phyloP scores from a whole-genome alignment of 1,140 invertebrate genomes.

The Lordiphosa mommai region DNA sequence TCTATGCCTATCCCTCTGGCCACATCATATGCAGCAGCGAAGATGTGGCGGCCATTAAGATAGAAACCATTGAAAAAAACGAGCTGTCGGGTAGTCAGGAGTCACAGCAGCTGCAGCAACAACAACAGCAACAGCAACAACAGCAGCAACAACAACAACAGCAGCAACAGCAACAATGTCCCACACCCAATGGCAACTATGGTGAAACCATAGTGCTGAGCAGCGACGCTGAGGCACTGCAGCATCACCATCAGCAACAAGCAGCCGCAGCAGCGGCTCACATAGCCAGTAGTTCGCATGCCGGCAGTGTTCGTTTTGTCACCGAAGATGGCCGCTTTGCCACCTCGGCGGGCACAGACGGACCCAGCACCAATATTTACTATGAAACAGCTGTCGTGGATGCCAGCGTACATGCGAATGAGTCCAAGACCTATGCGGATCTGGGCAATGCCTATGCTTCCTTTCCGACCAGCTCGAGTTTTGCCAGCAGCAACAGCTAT shows the following conservation, averaged over 20 bases:
- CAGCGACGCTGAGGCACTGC: conserved; percentile 44
- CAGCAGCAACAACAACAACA: conserved; percentile 48
- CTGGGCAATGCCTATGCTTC: conserved; percentile 59
- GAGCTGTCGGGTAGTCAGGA: conserved; percentile 22
- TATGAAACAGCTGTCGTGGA: conserved; percentile 56
- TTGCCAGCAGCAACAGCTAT: conserved; percentile 46
- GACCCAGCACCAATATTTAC: conserved; percentile 42
- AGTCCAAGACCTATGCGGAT: conserved; percentile 74
- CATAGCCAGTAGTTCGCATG: conserved; percentile 39
- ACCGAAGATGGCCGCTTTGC: conserved; percentile 55
- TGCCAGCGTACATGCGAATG: conserved; percentile 51
- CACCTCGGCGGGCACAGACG: conserved; percentile 30
- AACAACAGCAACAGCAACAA: conserved; percentile 46
- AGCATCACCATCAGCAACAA: conserved; percentile 25
- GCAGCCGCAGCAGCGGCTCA: conserved; percentile 11
- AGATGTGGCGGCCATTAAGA: conserved; percentile 59
- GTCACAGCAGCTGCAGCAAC: conserved; percentile 52
- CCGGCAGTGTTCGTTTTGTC: conserved; percentile 37
- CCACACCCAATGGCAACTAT: conserved; percentile 61
- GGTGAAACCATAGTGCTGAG: conserved; percentile 60
- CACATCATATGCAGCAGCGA: conserved; percentile 59
- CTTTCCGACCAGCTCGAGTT: conserved; percentile 52
- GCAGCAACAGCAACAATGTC: conserved; percentile 62
- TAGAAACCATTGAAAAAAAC: conserved; percentile 65
- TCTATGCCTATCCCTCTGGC: conserved; percentile 55